These are phyloP conservation scores for Alosa sapidissima DNA, from an alignment of 2,797 vertebrate genomes.

Conservation along the genomic window DNA sequence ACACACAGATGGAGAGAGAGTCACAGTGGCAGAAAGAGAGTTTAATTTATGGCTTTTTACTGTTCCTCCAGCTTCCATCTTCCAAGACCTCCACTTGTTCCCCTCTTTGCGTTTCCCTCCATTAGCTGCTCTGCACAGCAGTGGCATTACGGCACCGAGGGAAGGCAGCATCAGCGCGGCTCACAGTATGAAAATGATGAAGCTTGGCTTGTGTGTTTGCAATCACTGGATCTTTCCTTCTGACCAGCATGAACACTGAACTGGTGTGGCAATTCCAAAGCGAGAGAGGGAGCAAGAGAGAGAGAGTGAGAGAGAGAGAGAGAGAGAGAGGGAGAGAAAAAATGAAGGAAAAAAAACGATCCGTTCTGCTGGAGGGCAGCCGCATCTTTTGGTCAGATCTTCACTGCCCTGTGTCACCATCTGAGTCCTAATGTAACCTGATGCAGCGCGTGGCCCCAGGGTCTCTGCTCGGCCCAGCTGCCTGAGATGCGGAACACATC, in stretches of 20 bases:
- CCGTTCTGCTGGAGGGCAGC: neutral
- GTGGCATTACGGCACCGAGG: neutral
- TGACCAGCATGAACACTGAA: neutral
- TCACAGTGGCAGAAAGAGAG: neutral
- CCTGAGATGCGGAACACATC: neutral
- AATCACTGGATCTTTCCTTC: neutral
- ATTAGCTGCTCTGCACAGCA: neutral
- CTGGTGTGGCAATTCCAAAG: neutral
- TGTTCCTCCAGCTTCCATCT: neutral
- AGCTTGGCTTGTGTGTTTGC: neutral
- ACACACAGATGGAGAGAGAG: slow-evolving; percentile 32
- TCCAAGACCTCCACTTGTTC: neutral
- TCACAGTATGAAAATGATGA: neutral
- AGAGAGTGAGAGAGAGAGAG: no score
- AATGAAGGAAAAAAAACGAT: neutral
- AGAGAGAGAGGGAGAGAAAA: no score
- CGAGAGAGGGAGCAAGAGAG: no score
- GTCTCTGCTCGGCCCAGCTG: neutral
- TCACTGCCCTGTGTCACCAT: neutral
- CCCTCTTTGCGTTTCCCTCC: neutral
- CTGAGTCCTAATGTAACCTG: slow-evolving; percentile 18
- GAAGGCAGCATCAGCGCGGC: neutral
- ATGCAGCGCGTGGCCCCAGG: slow-evolving; percentile 4
- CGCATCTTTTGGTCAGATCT: neutral
- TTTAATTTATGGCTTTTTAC: slow-evolving; percentile 21